These are phyloP conservation scores for Phallusia fumigata DNA, from an alignment of 23 tunicate species.

Conservation along the genomic window DNA sequence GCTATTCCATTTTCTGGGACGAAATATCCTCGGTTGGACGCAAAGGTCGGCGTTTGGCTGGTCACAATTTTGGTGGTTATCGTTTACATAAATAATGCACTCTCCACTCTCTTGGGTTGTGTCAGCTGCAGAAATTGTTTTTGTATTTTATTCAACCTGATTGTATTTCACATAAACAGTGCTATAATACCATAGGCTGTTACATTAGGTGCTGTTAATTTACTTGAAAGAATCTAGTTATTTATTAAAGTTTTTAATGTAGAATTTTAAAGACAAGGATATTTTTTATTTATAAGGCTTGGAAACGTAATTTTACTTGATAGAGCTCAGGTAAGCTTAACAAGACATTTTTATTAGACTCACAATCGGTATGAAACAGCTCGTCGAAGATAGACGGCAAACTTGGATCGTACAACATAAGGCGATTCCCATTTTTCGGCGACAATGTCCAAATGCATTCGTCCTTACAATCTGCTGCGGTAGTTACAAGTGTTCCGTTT, in stretches of 20 bases:
- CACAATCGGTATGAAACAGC: background rate
- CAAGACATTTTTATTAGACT: background rate
- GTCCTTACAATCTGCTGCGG: background rate
- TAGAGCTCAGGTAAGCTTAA: no score
- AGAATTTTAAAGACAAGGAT: no score
- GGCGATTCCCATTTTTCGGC: background rate
- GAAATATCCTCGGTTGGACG: background rate
- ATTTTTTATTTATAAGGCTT: no score
- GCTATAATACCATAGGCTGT: no score
- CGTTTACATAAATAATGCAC: background rate
- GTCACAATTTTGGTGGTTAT: background rate
- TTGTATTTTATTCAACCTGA: background rate
- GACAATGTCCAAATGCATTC: constrained; percentile 5
- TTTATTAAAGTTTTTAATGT: no score
- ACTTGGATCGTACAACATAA: background rate
- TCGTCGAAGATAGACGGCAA: background rate
- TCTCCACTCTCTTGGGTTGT: background rate
- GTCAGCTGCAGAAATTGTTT: background rate
- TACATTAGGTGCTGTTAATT: no score
- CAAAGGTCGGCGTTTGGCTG: background rate
- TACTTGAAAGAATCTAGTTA: no score
- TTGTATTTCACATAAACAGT: no score
- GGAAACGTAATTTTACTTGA: no score
- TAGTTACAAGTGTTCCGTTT: background rate
- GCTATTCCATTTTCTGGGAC: background rate